Evolutionary conservation across 2,113 vertebrate genomes (phyloP).

Genomic region (Morone chrysops): DNA sequence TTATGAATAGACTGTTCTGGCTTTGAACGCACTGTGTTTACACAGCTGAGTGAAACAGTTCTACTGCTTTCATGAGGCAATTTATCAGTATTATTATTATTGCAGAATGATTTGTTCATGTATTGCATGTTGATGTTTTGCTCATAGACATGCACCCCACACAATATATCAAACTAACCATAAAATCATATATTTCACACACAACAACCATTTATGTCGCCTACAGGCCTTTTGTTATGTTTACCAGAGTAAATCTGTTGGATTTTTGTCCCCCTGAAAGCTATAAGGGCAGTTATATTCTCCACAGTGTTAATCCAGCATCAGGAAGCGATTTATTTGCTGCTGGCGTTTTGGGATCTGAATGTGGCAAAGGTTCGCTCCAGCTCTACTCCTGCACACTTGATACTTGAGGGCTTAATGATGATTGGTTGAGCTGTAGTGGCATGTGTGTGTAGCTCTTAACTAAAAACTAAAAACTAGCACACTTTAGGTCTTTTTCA

Average conservation of each 20-base stretch:
- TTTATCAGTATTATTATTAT: no score
- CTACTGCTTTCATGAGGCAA: neutral
- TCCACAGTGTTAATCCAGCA: neutral
- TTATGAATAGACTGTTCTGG: neutral
- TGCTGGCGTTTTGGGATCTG: neutral
- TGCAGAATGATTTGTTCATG: no score
- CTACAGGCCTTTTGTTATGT: neutral
- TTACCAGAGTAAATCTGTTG: neutral
- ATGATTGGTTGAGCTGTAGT: neutral
- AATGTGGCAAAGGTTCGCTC: neutral
- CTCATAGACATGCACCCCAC: no score
- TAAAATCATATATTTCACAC: no score
- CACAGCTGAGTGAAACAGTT: conserved; percentile 10
- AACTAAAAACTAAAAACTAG: neutral
- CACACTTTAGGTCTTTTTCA: neutral
- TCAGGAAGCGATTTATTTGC: neutral
- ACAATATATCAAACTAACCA: no score
- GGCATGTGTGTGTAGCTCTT: neutral
- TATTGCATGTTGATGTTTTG: no score
- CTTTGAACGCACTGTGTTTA: neutral
- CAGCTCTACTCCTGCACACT: neutral
- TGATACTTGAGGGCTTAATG: neutral
- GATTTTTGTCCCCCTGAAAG: neutral
- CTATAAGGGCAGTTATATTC: neutral
- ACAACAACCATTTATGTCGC: neutral